Base-by-base conservation (phyloP, 2,888 invertebrate genomes). In the Dione juno region DNA sequence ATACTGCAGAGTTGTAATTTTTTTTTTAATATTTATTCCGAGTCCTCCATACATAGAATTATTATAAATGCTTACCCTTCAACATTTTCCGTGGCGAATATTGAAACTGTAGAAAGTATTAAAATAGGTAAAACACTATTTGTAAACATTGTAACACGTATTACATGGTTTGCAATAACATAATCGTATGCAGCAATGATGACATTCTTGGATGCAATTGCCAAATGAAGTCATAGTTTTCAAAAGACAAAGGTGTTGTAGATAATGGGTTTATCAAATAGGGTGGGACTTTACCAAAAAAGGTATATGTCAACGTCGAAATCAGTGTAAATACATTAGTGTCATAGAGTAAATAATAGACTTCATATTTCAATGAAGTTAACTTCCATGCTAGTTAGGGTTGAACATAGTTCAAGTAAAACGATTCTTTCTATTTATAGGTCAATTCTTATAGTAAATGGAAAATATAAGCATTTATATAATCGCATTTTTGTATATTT, bases 231-330 rank as follows among this genome's bases (percentile, higher is more conserved):
- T 80, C 82, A 82, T 76, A 78, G 73, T 74, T 77, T 64, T 70
- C 74, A 63, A 75, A 80, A 83, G 82, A 86, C 84, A 83, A 84
- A 83, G 83, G 81, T 79, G 78, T 77, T 80, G 76, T 74, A 77
- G 81, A 82, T 82, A 83, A 74, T 78, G 70, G 67, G 73, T 76
- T 86, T 90, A 90, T 92, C 90, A 66, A 75, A 79, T 75, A 85
- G 86, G 92, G 88, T 83, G 87, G 85, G 90, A 79, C 87, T 71
- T 65, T 65, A 74, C 88, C 89, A 73, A 85, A 91, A 83, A 89
- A 82, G 92, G 92, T 79, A 79, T 82, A 79, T 78, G 84, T 80
- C 88, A 90, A 92, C 88, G 79, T 69, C 80, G 80, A 84, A 88
- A 89, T 89, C 88, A 85, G 84, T 87, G 84, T 86, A 83, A 85